Base-by-base conservation (phyloP, 2,888 invertebrate species). In the Acanthosoma haemorrhoidale region DNA sequence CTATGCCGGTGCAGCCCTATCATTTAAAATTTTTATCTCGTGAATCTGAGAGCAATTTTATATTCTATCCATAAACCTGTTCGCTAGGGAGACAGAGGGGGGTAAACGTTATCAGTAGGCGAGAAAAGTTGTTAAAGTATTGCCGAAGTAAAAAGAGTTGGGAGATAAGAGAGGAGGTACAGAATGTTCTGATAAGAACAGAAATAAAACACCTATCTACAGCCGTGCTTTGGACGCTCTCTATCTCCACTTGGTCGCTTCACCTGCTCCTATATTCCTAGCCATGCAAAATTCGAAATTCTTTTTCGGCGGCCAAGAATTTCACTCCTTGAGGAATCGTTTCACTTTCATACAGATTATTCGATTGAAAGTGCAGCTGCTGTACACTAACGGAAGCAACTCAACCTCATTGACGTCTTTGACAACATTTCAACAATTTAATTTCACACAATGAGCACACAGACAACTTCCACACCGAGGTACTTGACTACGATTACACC, bases 81-180 rank as follows among this genome's bases (percentile, higher is more conserved):
- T n/a, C n/a, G n/a, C n/a, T n/a, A n/a, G n/a, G n/a, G 51, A 51
- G 21, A 25, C 13, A 13, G 25, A 1, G 13, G 51, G 43, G 13
- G 51, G 25, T 18, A 25, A 4, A 51, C 25, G 51, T 51, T 51
- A 51, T 51, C 51, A 51, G 51, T 21, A 51, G 51, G 51, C 51
- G 51, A 51, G 51, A 51, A 51, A 51, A 51, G 51, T 51, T 51
- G 51, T 51, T 51, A 51, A 51, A 51, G 51, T 51, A 51, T 51
- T 51, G 51, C 51, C 51, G n/a, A 51, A 51, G 25, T 25, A 25
- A 51, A 51, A 51, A 25, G 21, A 21, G n/a, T 13, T 0, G n/a
- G 51, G 51, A 25, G 25, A 25, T 25, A 25, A 8, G 51, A n/a
- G n/a, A 29, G 25, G 9, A 51, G 51, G 25, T 51, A 25, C 51